Base-by-base conservation (phyloP, 2,888 invertebrate genomes). In the Pteria penguin region DNA sequence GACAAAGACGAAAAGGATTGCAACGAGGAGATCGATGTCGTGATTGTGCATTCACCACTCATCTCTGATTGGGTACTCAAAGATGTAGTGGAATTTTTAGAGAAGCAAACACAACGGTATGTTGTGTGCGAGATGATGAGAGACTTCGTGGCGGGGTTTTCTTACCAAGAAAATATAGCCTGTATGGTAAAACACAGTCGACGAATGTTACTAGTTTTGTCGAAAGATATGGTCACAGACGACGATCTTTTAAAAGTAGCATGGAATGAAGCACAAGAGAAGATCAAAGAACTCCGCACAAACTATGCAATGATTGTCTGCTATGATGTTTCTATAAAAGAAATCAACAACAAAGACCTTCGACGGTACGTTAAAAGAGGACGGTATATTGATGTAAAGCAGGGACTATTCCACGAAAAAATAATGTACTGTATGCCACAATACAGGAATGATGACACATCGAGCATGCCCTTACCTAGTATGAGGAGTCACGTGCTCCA, bases 101-200 rank as follows among this genome's bases (percentile, higher is more conserved):
- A 85, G 36, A 61, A 62, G 32, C 68, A 57, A 0, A 66, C 57
- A 22, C 52, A 81, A 18, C 70, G 70, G n/a, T 83, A 75, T 31
- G 69, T 75, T 22, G 76, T 83, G 0, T 78, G 81, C 55, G 81
- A 79, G 52, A 79, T 83, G 70, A 75, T 75, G 11, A 75, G 82
- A 4, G 86, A 86, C 32, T 82, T 82, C 71, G 71, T 84, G 1
- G 72, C 82, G 5, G 86, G 86, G 1, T 81, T 81, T 65, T 82
- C 83, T 5, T 72, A 80, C 29, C 80, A 82, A 27, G 84, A 86
- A 75, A 86, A 86, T 66, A 76, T 86, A n/a, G 67, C 79, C 1
- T 36, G 75, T 4, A 80, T 82, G 29, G 82, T 84, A 0, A 65
- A 75, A n/a, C 74, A 72, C 8, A 83, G 84, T 36, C 83, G 82